phyloP scores from a whole-genome alignment of 2,888 invertebrate genomes.

The Troides helena region DNA sequence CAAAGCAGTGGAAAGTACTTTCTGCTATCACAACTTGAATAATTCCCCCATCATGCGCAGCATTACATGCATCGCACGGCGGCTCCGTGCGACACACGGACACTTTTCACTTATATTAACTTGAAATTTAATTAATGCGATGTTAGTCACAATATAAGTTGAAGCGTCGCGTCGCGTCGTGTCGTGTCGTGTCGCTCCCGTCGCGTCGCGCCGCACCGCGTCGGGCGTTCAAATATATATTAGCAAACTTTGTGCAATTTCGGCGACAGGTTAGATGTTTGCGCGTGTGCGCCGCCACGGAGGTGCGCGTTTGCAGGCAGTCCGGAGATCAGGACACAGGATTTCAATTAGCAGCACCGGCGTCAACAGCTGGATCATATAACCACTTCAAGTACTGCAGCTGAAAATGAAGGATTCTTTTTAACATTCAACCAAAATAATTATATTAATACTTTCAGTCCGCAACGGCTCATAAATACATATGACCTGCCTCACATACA shows the following conservation, averaged over 20 bases:
- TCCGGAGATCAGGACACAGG: conserved; percentile 39
- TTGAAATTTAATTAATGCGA: conserved; percentile 26
- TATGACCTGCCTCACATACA: too few species aligned
- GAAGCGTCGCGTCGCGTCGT: neutral
- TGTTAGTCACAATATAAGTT: conserved; percentile 21
- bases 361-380: neutral
- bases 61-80: neutral
- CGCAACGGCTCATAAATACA: too few species aligned
- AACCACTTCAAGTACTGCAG: neutral
- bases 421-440: too few species aligned
- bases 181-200: neutral
- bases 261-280: conserved; percentile 11
- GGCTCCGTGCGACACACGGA: neutral
- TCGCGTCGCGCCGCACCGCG: neutral
- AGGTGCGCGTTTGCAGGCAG: conserved; percentile 31
- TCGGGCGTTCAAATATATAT: conserved; percentile 24
- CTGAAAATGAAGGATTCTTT: neutral
- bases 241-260: conserved; percentile 27
- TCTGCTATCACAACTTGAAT: neutral
- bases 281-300: conserved; percentile 3
- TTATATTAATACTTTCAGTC: too few species aligned
- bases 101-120: conserved; percentile 27
- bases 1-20: too few species aligned
- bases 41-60: neutral
- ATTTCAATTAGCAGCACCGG: conserved; percentile 41